Evolutionary conservation across 2,888 invertebrate species (phyloP), one percentile per base, ranked within the genome.

Genomic region (Drosophila infuscata): DNA sequence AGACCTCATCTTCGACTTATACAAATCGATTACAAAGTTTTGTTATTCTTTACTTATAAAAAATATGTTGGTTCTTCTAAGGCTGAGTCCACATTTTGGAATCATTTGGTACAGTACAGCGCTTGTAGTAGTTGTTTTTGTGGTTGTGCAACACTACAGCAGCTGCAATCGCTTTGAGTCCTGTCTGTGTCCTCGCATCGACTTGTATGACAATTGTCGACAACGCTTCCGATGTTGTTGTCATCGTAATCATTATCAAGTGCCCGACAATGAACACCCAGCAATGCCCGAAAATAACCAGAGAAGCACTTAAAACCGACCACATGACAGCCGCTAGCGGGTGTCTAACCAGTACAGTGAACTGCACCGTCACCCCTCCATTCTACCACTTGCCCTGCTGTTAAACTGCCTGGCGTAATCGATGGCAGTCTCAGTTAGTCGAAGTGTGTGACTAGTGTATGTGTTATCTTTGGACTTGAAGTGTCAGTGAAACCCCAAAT

Each of bases 161-260:
- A 61, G 57, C 46, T 63, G n/a, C 63, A 77, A 57, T 63, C 66
- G 63, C 38, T 51, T 65, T 38, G 61, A 56, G 38, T 70, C 25
- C 46, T 58, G 53, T 48, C 20, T 58, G 41, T 63, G 41, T 80
- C 60, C 76, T 73, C 62, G 70, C 64, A 53, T 43, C 62, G 62
- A 57, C 65, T 64, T 56, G 56, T 38, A 66, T 70, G 67, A 66
- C 70, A 72, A 82, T 57, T 57, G 76, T 64, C 57, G 61, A 57
- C 70, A 64, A 69, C 68, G 57, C 48, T 59, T 57, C 70, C 69
- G 73, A 59, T 66, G 64, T 63, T 70, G 79, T 79, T 82, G 85
- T 89, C 85, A 85, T 75, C 89, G 82, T 69, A 76, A 76, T 88
- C 88, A 84, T 86, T 89, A 86, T 88, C 88, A 82, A 89, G 91